These are phyloP conservation scores for Numenius arquata DNA, from an alignment of 2,113 vertebrate genomes.

Conservation along the genomic window DNA sequence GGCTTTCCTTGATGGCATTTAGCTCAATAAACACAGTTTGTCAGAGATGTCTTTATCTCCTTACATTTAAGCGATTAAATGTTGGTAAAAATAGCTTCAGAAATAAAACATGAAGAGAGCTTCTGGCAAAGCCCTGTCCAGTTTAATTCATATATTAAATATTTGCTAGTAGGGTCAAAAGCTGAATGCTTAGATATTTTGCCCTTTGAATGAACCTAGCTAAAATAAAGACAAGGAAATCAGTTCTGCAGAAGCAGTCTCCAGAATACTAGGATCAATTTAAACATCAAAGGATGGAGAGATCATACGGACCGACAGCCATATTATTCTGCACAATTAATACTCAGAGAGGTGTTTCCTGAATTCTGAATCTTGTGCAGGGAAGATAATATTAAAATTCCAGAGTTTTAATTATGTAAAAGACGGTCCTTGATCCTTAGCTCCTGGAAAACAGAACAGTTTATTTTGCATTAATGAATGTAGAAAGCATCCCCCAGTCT, in stretches of 20 bases:
- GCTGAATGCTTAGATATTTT: constrained; percentile 70
- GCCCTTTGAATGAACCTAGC: constrained; percentile 79
- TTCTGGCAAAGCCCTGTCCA: constrained; percentile 70
- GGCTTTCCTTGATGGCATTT: constrained; percentile 71
- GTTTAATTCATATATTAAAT: constrained; percentile 79
- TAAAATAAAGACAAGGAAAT: constrained; percentile 68
- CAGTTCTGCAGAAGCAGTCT: constrained; percentile 59
- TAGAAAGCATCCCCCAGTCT: neutral
- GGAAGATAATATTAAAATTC: constrained; percentile 56
- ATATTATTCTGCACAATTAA: constrained; percentile 65
- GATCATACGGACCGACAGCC: constrained; percentile 60
- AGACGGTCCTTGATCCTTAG: constrained; percentile 11
- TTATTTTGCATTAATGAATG: constrained; percentile 57
- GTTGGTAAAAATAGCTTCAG: constrained; percentile 71
- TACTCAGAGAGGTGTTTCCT: constrained; percentile 41
- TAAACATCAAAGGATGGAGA: constrained; percentile 61
- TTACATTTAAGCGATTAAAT: constrained; percentile 72
- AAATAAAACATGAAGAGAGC: constrained; percentile 71
- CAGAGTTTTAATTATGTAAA: constrained; percentile 59
- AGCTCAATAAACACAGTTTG: constrained; percentile 73
- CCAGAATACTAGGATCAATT: constrained; percentile 55
- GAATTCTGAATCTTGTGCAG: constrained; percentile 32
- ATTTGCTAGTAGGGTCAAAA: constrained; percentile 74
- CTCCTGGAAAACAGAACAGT: constrained; percentile 31
- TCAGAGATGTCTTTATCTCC: constrained; percentile 71